Percentiles rank a stretch among this genome's conserved stretches.
These are phyloP conservation scores for Drosophila kanapiae DNA, from an alignment of 1,140 invertebrate species.

Conservation along the genomic window DNA sequence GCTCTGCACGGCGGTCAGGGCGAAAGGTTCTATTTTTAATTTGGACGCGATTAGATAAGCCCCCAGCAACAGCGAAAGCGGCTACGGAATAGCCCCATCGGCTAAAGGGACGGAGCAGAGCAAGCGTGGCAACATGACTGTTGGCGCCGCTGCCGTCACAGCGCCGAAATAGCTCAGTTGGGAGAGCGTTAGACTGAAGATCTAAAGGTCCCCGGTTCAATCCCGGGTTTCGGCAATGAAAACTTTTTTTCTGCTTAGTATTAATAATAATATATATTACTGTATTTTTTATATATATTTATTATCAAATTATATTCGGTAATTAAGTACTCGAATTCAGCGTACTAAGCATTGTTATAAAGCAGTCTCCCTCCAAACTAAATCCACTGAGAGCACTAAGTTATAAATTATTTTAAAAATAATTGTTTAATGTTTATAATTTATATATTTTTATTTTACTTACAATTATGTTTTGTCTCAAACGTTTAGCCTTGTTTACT, in stretches of 20 bases:
- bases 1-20: constrained; percentile 9
- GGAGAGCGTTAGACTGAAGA: constrained; percentile 93
- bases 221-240: constrained; percentile 89
- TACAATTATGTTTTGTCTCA: too few species aligned
- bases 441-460: too few species aligned
- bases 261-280: neutral
- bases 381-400: too few species aligned
- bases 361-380: too few species aligned
- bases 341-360: too few species aligned
- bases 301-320: too few species aligned
- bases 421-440: too few species aligned
- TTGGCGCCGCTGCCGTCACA: neutral
- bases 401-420: too few species aligned
- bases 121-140: constrained; percentile 2
- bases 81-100: neutral
- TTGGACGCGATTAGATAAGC: constrained; percentile 71
- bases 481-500: too few species aligned
- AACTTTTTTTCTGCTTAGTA: neutral
- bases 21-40: constrained; percentile 69
- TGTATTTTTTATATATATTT: neutral
- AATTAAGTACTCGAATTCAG: too few species aligned
- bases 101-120: neutral
- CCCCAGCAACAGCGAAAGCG: constrained; percentile 9
- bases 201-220: constrained; percentile 92
- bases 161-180: constrained; percentile 88